A percentile compares a stretch with the other conserved stretches of the same genome.
phyloP scores from a whole-genome alignment of 2,113 vertebrate genomes.

The Odobenus rosmarus region DNA sequence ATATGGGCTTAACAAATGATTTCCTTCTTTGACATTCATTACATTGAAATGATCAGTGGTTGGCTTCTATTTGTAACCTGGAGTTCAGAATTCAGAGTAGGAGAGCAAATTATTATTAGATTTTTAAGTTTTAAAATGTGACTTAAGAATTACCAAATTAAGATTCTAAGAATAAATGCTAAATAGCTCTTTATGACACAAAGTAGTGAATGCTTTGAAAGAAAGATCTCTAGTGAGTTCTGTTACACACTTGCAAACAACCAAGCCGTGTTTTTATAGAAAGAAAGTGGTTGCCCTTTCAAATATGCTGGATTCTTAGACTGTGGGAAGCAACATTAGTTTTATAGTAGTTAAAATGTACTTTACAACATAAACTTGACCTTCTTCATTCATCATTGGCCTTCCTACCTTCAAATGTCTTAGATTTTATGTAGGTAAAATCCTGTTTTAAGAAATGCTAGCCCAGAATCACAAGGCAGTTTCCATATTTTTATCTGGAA shows the following conservation, averaged over 20 bases:
- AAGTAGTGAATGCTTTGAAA: slow-evolving; percentile 55
- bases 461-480: slow-evolving; percentile 10
- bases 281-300: slow-evolving; percentile 12
- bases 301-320: background rate
- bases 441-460: slow-evolving; percentile 23
- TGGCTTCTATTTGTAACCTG: background rate
- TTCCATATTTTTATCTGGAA: slow-evolving; percentile 57
- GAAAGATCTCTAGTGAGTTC: slow-evolving; percentile 40
- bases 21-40: background rate
- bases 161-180: slow-evolving; percentile 29
- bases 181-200: slow-evolving; percentile 37
- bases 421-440: slow-evolving; percentile 42
- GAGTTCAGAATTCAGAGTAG: background rate
- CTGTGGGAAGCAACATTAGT: background rate
- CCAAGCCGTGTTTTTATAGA: slow-evolving; percentile 6
- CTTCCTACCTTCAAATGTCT: slow-evolving; percentile 30
- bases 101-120: slow-evolving; percentile 20
- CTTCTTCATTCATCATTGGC: background rate
- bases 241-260: background rate
- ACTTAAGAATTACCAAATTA: slow-evolving; percentile 36
- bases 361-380: slow-evolving; percentile 42
- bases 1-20: background rate
- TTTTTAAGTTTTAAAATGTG: slow-evolving; percentile 51
- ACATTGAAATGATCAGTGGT: background rate
- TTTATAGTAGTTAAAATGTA: slow-evolving; percentile 8